Conservation (phyloP, 1,140 invertebrate genomes). For the Aphis gossypii region DNA sequence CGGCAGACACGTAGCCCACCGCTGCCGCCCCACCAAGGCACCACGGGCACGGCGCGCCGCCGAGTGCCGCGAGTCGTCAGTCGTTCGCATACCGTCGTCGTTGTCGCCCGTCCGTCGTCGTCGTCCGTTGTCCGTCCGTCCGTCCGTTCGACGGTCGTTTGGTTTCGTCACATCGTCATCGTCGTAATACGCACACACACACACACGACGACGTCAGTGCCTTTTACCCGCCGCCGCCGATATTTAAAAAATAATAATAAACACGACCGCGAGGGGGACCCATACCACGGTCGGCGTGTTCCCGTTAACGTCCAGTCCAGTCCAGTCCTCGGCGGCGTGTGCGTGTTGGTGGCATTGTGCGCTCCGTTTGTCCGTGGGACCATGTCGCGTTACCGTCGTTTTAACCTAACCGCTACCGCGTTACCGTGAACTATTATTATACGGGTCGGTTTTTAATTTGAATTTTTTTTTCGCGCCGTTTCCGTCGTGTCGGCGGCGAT, state of each 20-base stretch:
- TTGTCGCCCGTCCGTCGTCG: background rate
- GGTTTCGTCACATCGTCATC: background rate
- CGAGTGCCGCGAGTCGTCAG: background rate
- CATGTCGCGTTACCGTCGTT: background rate
- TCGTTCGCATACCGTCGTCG: constrained; percentile 13
- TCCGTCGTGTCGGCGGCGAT: background rate
- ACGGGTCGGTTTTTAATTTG: background rate
- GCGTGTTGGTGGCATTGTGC: background rate
- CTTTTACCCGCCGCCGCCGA: background rate
- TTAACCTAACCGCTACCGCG: background rate
- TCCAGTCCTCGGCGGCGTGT: background rate
- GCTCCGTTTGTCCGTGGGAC: background rate
- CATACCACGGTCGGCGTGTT: background rate
- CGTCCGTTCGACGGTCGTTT: background rate
- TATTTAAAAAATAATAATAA: background rate
- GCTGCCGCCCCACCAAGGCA: background rate
- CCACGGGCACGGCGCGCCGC: background rate
- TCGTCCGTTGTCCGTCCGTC: background rate
- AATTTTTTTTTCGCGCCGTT: background rate
- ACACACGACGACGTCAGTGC: background rate
- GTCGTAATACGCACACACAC: background rate
- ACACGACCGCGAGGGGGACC: background rate
- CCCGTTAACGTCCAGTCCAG: background rate
- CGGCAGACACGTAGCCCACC: constrained; percentile 29
- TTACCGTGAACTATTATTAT: background rate